Base-by-base conservation (phyloP, 2,113 vertebrate genomes). In the Mus pahari region DNA sequence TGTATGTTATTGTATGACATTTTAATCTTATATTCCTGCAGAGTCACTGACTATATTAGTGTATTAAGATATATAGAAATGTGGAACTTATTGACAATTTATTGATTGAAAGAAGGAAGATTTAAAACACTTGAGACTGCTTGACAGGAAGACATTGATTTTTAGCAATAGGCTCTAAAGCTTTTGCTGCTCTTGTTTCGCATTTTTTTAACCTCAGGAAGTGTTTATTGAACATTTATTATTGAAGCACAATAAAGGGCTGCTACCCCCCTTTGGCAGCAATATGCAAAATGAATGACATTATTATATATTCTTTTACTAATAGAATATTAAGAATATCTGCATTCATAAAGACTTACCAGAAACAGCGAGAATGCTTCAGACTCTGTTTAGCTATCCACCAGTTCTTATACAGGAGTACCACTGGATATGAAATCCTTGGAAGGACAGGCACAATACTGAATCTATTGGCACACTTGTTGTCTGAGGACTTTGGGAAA, bases 161-260 rank as follows among this genome's bases (percentile, higher is more conserved):
- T 95, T 55, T 53, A 93, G 64, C 79, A 78, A 60, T 92, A 90
- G 19, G 8, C n/a, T 95, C 22, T 77, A 84, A 42, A 68, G 73
- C 20, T 20, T 71, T 91, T 62, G 33, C 73, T 77, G 12, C 55
- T 88, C 20, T 84, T 77, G 4, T 71, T 95, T 45, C 70, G 22
- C 42, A 20, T 87, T 92, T 48, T 87, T 87, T 90, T 75, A 86
- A 89, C 78, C 70, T 48, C 14, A 89, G 55, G 36, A 62, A 92
- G 31, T 83, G 64, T 36, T 77, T 89, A 71, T 77, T 55, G 48
- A 93, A 36, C 13, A 68, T 7, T 87, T 62, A 60, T 39, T 66
- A 66, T 45, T 71, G 33, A 89, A 71, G 5, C 0, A 17, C 8
- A 12, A 0, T 6, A n/a, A 58, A 19, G 13, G 11, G 58, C 60